phyloP scores from a whole-genome alignment of 2,888 invertebrate genomes.

The Noctua fimbriata region DNA sequence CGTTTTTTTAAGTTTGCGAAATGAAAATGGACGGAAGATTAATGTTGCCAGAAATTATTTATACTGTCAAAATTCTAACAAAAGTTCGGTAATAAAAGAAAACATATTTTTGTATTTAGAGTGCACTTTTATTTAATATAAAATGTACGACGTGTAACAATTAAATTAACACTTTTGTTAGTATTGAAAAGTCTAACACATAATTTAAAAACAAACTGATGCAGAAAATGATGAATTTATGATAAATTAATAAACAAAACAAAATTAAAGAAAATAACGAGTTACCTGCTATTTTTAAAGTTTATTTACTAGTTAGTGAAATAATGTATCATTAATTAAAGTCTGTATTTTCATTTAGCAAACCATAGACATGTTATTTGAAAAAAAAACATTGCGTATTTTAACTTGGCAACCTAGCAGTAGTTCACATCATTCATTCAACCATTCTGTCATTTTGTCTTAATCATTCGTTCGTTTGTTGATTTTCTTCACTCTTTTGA shows the following conservation, averaged over 20 bases:
- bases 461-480: constrained; percentile 43
- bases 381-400: neutral
- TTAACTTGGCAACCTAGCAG: constrained; percentile 41
- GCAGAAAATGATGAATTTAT: no score
- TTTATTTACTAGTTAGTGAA: neutral
- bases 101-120: neutral
- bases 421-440: constrained; percentile 20
- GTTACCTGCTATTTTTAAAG: no score
- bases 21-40: constrained; percentile 86
- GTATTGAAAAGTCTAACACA: neutral
- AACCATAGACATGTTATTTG: constrained; percentile 22
- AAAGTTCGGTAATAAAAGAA: neutral
- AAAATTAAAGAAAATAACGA: neutral
- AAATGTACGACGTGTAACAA: neutral
- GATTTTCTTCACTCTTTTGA: constrained; percentile 45
- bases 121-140: neutral
- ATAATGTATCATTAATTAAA: neutral
- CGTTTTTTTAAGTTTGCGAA: constrained; percentile 87
- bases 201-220: neutral
- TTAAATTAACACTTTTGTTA: neutral
- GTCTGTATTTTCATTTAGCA: neutral
- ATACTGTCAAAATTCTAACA: constrained; percentile 52
- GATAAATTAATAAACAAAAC: neutral
- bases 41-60: constrained; percentile 74
- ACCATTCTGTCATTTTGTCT: constrained; percentile 37